Conservation (phyloP, 92 coral and sea anemone species). For the Porites rus region DNA sequence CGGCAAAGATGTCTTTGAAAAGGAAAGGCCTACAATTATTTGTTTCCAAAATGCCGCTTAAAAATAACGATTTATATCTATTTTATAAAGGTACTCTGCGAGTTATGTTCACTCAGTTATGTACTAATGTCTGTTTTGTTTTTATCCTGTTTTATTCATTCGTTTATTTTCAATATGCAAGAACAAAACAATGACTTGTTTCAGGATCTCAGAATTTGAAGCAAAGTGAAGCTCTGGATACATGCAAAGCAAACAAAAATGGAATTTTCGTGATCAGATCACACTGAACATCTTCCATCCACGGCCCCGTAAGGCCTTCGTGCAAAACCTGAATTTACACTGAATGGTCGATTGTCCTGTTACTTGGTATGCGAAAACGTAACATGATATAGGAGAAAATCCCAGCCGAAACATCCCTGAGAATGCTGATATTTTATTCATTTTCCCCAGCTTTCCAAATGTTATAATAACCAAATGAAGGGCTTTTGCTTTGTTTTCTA, state of each 20-base stretch:
- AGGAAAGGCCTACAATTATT: too few relatives aligned
- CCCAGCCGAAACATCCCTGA: neutral
- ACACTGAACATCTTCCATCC: too few relatives aligned
- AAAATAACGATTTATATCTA: too few relatives aligned
- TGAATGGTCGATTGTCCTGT: slow-evolving; percentile 44
- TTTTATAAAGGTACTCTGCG: too few relatives aligned
- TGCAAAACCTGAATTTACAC: too few relatives aligned
- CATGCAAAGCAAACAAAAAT: neutral
- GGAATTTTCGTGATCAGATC: too few relatives aligned
- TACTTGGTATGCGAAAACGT: slow-evolving; percentile 56
- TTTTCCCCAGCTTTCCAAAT: neutral
- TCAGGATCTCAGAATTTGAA: neutral
- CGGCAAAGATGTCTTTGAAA: too few relatives aligned
- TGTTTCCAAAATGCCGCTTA: too few relatives aligned
- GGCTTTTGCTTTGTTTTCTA: neutral
- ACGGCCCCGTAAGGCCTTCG: too few relatives aligned
- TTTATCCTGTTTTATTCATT: too few relatives aligned
- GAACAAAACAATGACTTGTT: neutral
- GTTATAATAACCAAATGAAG: neutral
- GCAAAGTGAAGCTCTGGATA: neutral
- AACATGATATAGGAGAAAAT: slow-evolving; percentile 3
- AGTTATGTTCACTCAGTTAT: too few relatives aligned
- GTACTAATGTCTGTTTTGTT: too few relatives aligned
- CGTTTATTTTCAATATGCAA: neutral
- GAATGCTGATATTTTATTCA: neutral